Evolutionary conservation across 2,888 invertebrate genomes (phyloP).

Genomic region (Plusia festucae): DNA sequence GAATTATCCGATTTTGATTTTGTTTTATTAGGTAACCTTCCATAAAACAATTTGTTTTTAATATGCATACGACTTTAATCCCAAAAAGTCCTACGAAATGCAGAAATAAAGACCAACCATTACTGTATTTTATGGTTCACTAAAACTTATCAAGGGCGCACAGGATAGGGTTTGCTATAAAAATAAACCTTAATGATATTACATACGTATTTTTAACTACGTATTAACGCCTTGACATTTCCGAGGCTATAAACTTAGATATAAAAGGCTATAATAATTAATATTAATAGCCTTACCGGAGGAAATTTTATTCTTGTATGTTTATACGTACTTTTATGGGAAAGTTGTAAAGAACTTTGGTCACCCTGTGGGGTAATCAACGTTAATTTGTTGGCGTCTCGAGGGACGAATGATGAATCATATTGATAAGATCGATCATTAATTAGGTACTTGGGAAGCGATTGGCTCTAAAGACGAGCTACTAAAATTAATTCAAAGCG

Average conservation of each 20-base stretch:
- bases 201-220: slow-evolving; percentile 30
- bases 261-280: slow-evolving; percentile 32
- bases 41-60: background rate
- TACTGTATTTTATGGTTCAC: slow-evolving; percentile 21
- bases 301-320: background rate
- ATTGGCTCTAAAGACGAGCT: background rate
- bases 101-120: background rate
- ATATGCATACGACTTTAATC: background rate
- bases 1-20: too few relatives aligned
- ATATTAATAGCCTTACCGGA: slow-evolving; percentile 31
- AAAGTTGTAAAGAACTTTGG: background rate
- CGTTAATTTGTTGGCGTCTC: background rate
- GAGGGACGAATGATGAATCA: background rate
- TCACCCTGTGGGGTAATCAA: background rate
- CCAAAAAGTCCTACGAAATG: background rate
- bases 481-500: background rate
- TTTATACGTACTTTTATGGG: background rate
- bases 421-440: slow-evolving; percentile 2
- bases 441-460: slow-evolving; percentile 2
- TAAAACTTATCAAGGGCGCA: slow-evolving; percentile 35
- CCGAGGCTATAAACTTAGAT: slow-evolving; percentile 13
- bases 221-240: slow-evolving; percentile 26
- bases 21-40: too few relatives aligned
- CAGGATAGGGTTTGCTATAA: slow-evolving; percentile 27
- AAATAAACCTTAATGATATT: slow-evolving; percentile 42